Conservation (phyloP, 2,888 invertebrate species). For the Xestia sexstrigata region DNA sequence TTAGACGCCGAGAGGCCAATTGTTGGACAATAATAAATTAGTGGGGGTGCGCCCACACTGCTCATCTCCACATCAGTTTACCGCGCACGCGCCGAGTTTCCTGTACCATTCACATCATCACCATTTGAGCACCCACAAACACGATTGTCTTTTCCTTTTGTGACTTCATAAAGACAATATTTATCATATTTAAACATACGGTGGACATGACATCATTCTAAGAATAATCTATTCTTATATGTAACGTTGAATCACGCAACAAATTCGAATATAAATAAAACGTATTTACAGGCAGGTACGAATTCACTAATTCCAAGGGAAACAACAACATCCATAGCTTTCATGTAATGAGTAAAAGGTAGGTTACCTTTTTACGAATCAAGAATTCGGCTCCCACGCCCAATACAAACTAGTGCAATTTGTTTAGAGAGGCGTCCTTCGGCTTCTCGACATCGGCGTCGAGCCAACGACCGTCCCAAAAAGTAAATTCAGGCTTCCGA, state of each 20-base stretch:
- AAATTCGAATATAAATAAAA: conserved; percentile 18
- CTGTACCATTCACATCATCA: conserved; percentile 84
- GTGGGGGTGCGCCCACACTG: conserved; percentile 88
- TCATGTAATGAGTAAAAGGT: conserved; percentile 53
- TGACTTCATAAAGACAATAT: conserved; percentile 71
- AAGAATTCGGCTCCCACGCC: conserved; percentile 60
- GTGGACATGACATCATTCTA: conserved; percentile 78
- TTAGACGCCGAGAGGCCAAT: conserved; percentile 75
- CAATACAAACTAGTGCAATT: conserved; percentile 59
- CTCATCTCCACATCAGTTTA: conserved; percentile 87
- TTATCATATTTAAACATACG: conserved; percentile 73
- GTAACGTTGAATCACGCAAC: conserved; percentile 39
- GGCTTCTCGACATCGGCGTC: conserved; percentile 31
- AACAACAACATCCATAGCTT: conserved; percentile 26
- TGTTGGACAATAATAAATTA: conserved; percentile 79
- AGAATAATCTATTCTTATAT: conserved; percentile 47
- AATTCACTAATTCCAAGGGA: conserved; percentile 11
- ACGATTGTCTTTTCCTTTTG: conserved; percentile 76
- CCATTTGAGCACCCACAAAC: conserved; percentile 81
- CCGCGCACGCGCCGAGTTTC: conserved; percentile 86
- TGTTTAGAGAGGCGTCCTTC: conserved; percentile 51
- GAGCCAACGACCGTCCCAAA: conserved; percentile 47
- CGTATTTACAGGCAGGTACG: conserved; percentile 2
- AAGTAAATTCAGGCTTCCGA: conserved; percentile 46
- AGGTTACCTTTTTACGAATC: conserved; percentile 61